Conservation (phyloP, 2,797 vertebrate species). For the Enteromius afrohamiltoni region DNA sequence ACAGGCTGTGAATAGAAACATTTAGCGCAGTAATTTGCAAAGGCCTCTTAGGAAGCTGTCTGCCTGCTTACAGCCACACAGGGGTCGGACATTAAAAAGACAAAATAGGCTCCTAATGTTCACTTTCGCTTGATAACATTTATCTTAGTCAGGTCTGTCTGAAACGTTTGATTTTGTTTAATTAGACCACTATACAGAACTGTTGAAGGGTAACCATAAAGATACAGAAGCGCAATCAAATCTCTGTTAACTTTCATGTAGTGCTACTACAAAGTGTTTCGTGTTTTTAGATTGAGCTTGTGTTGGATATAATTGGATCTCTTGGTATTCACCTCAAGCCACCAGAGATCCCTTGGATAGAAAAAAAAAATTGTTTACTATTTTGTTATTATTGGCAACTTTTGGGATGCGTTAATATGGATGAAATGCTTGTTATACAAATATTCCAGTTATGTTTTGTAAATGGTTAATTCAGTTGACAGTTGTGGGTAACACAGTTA, state of each 20-base stretch:
- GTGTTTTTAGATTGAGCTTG: conserved; percentile 16
- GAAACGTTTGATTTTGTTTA: conserved; percentile 11
- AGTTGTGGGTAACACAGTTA: not conserved
- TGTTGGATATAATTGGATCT: conserved; percentile 41
- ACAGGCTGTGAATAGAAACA: conserved; percentile 48
- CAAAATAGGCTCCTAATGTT: conserved; percentile 3
- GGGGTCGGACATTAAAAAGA: conserved; percentile 12
- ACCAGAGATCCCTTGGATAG: not conserved
- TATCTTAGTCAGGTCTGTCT: not conserved
- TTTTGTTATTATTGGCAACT: not conserved
- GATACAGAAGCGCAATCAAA: not conserved
- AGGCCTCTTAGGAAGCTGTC: conserved; percentile 26
- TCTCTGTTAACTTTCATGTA: not conserved
- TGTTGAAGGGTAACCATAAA: not conserved
- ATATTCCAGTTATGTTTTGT: not conserved
- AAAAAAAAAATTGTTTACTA: not conserved
- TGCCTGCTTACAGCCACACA: conserved; percentile 28
- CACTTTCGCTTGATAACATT: not conserved
- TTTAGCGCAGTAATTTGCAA: conserved; percentile 43
- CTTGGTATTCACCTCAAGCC: not conserved
- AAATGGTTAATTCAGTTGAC: not conserved
- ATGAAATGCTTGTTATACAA: not conserved
- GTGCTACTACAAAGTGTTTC: conserved; percentile 23
- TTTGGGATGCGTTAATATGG: not conserved
- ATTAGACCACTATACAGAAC: not conserved